phyloP scores from a whole-genome alignment of 2,888 invertebrate genomes.

The Rambutsinella grinnellia region DNA sequence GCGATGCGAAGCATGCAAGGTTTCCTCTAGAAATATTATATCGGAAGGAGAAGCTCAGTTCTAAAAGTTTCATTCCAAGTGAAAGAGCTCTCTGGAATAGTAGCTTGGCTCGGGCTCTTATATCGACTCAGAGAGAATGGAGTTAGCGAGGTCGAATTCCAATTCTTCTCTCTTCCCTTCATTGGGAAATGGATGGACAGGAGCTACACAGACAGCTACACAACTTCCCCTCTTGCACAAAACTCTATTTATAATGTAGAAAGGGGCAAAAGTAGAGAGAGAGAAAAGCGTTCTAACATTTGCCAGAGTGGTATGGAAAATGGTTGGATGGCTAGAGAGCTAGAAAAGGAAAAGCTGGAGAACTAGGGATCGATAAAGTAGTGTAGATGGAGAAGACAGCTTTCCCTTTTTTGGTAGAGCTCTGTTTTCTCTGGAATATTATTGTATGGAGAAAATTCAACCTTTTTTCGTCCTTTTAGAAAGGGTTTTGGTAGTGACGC shows the following conservation, averaged over 20 bases:
- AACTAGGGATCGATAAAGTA: conserved; percentile 25
- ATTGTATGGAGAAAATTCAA: conserved; percentile 37
- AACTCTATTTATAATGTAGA: conserved; percentile 38
- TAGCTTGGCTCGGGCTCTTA: background rate
- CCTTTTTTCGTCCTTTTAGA: conserved; percentile 35
- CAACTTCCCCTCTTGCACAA: conserved; percentile 32
- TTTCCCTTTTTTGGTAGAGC: too few relatives aligned
- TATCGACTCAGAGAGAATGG: conserved; percentile 18
- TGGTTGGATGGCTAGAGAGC: conserved; percentile 14
- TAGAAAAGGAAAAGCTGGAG: background rate
- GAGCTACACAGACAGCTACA: background rate
- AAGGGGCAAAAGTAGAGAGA: conserved; percentile 3
- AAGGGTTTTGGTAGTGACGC: conserved; percentile 25
- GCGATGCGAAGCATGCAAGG: conserved; percentile 40
- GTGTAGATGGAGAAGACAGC: conserved; percentile 12
- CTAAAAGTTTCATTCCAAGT: background rate
- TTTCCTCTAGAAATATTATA: background rate
- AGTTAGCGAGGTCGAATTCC: conserved; percentile 40
- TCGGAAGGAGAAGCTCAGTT: conserved; percentile 9
- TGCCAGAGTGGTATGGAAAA: background rate
- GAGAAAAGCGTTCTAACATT: background rate
- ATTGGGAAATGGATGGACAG: background rate
- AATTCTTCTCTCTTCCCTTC: conserved; percentile 25
- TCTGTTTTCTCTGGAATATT: conserved; percentile 26
- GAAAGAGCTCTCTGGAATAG: background rate